Evolutionary conservation across 2,888 invertebrate species (phyloP), one percentile per base, ranked within the genome.

Genomic region (Philhelius pedissequus): DNA sequence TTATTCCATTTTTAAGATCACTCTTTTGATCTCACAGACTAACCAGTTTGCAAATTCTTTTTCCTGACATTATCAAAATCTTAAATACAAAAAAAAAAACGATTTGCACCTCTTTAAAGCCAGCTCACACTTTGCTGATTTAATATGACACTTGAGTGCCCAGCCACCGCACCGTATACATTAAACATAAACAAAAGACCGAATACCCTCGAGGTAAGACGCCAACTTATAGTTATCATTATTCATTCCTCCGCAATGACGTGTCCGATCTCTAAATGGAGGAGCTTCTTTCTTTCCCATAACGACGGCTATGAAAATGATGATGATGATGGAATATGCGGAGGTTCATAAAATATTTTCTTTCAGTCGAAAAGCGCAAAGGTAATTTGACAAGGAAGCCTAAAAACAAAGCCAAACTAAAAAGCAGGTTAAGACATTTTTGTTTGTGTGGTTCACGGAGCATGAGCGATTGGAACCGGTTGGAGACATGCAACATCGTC

Each of bases 71-170:
- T 18, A 48, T 48, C 56, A 15, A 48, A 56, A 30, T 32, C 25
- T 8, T 35, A 2, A 45, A 25, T 11, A 4, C 1, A 15, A 18
- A 27, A 27, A 52, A 25, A 52, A 27, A 27, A 27, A 32, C 32
- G 5, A 48, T 48, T 35, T 56, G 18, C 22, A 32, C 30, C 54
- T 54, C 68, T n/a, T n/a, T 18, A 50, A 35, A 60, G 15, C 60
- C 58, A n/a, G 22, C 45, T 22, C 30, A 52, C 45, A 56, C 56
- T 66, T 68, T 7, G 25, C 60, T 52, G 73, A 79, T 60, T 73
- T 73, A 73, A 79, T 79, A 60, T 68, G 79, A 73, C 79, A 79
- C 73, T 64, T 43, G 20, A 50, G 20, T 79, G 79, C 43, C 40
- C 66, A 64, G 45, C 64, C 48, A 64, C 43, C 20, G 62, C 52